A percentile compares a stretch with the other conserved stretches of the same genome.
Evolutionary conservation across 2,888 invertebrate species (phyloP).

Genomic region (Leptothorax acervorum): DNA sequence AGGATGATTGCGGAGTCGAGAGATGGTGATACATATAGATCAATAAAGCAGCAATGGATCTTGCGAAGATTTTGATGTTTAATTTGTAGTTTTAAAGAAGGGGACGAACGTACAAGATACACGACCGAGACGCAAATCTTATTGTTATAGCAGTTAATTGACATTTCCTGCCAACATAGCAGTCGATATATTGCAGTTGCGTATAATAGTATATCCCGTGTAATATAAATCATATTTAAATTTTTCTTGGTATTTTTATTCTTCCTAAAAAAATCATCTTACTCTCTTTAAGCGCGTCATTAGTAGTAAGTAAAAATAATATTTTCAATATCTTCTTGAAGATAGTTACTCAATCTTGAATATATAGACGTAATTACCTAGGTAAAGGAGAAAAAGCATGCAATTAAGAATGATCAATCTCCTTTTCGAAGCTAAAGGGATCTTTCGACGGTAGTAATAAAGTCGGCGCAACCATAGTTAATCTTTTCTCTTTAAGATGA

Average conservation of each 20-base stretch:
- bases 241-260: background rate
- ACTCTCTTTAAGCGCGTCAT: background rate
- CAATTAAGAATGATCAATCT: conserved; percentile 40
- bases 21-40: conserved; percentile 10
- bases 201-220: too few relatives aligned
- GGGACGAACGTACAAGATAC: background rate
- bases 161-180: background rate
- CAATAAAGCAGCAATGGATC: background rate
- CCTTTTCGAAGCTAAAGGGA: conserved; percentile 6
- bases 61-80: background rate
- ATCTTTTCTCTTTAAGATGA: conserved; percentile 18
- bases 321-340: conserved; percentile 15
- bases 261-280: background rate
- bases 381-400: background rate
- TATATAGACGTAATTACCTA: conserved; percentile 12
- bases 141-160: background rate
- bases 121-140: background rate
- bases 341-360: background rate
- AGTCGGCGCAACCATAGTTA: conserved; percentile 23
- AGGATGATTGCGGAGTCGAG: conserved; percentile 51
- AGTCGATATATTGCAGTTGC: background rate
- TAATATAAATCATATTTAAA: background rate
- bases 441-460: conserved; percentile 26
- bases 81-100: background rate
- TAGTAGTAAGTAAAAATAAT: conserved; percentile 3